These are phyloP conservation scores for Drosophila mojavensis DNA, from an alignment of 1,140 invertebrate genomes.

Conservation along the genomic window DNA sequence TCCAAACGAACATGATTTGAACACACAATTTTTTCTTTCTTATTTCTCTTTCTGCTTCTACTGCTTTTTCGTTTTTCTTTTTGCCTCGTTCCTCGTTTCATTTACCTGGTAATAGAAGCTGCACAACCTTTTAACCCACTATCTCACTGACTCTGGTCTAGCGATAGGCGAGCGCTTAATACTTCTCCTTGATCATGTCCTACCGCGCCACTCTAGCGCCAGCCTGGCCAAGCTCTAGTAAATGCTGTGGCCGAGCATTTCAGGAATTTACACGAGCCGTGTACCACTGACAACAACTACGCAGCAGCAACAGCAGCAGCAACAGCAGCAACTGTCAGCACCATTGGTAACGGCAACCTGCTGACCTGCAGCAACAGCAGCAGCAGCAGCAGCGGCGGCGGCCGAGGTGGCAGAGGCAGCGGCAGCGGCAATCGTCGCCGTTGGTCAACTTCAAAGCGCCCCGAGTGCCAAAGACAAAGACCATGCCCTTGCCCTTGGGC, in stretches of 20 bases:
- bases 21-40: constrained; percentile 68
- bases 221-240: constrained; percentile 27
- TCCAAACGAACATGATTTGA: constrained; percentile 79
- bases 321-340: constrained; percentile 36
- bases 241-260: constrained; percentile 56
- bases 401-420: constrained; percentile 1
- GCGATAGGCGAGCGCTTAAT: constrained; percentile 50
- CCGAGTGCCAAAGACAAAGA: constrained; percentile 9
- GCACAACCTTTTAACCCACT: constrained; percentile 59
- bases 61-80: too few relatives aligned
- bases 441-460: constrained; percentile 67
- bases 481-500: constrained; percentile 55
- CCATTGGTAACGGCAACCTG: constrained; percentile 64
- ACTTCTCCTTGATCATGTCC: constrained; percentile 60
- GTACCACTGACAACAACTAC: constrained; percentile 62
- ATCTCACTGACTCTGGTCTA: constrained; percentile 45
- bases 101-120: constrained; percentile 57
- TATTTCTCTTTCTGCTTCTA: too few relatives aligned
- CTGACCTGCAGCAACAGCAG: constrained; percentile 67
- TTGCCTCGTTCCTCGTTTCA: too few relatives aligned
- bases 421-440: constrained; percentile 18
- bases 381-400: constrained; percentile 5
- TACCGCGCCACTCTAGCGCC: constrained; percentile 32
- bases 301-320: constrained; percentile 26
- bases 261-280: constrained; percentile 75